Percentiles rank a stretch among this genome's conserved stretches.
Conservation (phyloP, 1,140 invertebrate species). For the Drosophila ohnishii region DNA sequence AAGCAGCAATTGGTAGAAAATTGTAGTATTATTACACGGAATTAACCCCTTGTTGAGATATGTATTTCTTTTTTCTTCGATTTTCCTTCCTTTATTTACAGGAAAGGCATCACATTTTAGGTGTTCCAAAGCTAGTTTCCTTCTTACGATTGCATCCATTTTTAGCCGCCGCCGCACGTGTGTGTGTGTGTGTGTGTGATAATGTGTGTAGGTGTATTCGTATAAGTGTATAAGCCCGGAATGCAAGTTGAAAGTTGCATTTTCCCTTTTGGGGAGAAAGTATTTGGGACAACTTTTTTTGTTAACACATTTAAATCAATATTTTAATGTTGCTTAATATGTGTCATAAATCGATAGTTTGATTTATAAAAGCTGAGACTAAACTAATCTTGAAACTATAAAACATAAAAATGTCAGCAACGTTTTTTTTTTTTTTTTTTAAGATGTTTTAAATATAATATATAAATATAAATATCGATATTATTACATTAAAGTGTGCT, state of each 20-base stretch:
- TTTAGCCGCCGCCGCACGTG: constrained; percentile 1
- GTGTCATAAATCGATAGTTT: too few relatives aligned
- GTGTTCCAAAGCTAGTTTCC: neutral
- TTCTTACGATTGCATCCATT: neutral
- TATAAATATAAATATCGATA: neutral
- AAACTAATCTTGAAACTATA: neutral
- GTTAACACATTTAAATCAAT: constrained; percentile 10
- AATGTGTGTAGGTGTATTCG: constrained; percentile 5
- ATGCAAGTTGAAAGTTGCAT: constrained; percentile 60
- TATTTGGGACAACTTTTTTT: constrained; percentile 35
- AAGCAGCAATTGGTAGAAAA: neutral
- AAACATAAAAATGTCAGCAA: too few relatives aligned
- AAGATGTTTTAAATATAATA: neutral
- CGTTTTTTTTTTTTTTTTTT: too few relatives aligned
- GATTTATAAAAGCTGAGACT: too few relatives aligned
- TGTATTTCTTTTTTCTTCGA: neutral
- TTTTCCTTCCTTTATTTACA: too few relatives aligned
- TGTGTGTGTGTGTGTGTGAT: constrained; percentile 10
- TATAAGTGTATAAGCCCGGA: constrained; percentile 23
- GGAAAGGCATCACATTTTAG: neutral
- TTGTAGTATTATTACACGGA: neutral
- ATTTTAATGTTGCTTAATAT: too few relatives aligned
- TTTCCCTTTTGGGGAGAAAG: constrained; percentile 34
- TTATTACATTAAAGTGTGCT: neutral
- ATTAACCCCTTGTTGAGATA: neutral